Evolutionary conservation across 1,140 invertebrate genomes (phyloP).

Genomic region (Drosophila grimshawi): DNA sequence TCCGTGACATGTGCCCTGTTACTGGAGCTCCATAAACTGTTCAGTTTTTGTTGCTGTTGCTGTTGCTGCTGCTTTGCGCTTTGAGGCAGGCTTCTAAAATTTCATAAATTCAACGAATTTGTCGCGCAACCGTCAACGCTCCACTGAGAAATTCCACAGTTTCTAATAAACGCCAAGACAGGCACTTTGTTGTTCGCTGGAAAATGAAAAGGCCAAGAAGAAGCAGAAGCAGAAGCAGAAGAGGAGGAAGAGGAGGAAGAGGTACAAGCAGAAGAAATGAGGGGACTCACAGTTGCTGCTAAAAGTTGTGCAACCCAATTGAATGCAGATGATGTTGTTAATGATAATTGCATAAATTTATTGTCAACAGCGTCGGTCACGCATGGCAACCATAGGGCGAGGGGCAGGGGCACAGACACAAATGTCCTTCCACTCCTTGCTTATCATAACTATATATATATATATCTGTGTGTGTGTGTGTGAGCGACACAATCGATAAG

Average conservation of each 20-base stretch:
- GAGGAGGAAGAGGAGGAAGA: neutral
- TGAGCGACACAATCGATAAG: slow-evolving; percentile 31
- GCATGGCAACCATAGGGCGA: slow-evolving; percentile 50
- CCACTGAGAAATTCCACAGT: slow-evolving; percentile 53
- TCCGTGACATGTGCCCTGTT: slow-evolving; percentile 56
- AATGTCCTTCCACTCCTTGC: slow-evolving; percentile 34
- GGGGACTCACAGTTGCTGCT: slow-evolving; percentile 28
- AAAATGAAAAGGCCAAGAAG: neutral
- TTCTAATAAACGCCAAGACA: slow-evolving; percentile 62
- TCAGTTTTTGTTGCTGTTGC: slow-evolving; percentile 7
- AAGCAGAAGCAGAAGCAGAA: no score
- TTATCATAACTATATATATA: slow-evolving; percentile 40
- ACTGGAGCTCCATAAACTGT: slow-evolving; percentile 48
- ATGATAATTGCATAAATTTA: slow-evolving; percentile 68
- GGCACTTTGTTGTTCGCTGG: slow-evolving; percentile 36
- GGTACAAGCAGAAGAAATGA: neutral
- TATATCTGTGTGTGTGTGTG: neutral
- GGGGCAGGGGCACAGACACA: slow-evolving; percentile 14
- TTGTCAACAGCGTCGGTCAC: slow-evolving; percentile 63
- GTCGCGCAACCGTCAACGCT: slow-evolving; percentile 47
- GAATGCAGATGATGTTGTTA: slow-evolving; percentile 49
- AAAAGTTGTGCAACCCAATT: slow-evolving; percentile 27
- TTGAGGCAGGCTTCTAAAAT: slow-evolving; percentile 63
- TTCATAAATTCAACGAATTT: slow-evolving; percentile 81
- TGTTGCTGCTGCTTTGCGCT: slow-evolving; percentile 4